Evolutionary conservation across 2,888 invertebrate species (phyloP).

Genomic region (Oligia latruncula): DNA sequence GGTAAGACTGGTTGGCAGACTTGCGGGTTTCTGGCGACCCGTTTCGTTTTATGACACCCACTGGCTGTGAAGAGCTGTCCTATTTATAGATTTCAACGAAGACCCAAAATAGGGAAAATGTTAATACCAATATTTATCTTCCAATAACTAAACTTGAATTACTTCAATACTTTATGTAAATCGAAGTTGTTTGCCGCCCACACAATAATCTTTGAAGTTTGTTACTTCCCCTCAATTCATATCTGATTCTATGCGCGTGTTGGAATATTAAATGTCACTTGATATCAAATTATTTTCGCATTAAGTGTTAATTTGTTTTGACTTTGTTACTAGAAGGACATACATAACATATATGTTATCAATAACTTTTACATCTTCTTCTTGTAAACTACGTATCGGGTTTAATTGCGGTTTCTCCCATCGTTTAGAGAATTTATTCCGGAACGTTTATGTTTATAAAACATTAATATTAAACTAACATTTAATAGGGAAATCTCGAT

Average conservation of each 20-base stretch:
- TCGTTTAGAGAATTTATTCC: background rate
- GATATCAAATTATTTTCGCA: background rate
- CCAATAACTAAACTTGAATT: conserved; percentile 13
- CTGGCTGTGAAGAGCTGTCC: background rate
- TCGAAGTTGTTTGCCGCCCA: conserved; percentile 25
- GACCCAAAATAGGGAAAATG: background rate
- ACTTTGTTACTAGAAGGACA: background rate
- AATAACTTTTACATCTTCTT: background rate
- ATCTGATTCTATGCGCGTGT: conserved; percentile 26
- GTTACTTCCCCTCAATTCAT: conserved; percentile 17
- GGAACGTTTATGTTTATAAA: background rate
- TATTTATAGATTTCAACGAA: background rate
- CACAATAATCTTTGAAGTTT: conserved; percentile 25
- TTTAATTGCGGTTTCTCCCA: too few species aligned
- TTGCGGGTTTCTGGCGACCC: background rate
- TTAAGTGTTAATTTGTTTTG: background rate
- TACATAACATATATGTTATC: background rate
- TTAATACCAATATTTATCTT: conserved; percentile 15
- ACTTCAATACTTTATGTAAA: conserved; percentile 22
- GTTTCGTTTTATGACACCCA: background rate
- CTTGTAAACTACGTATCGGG: background rate
- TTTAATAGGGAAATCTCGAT: background rate
- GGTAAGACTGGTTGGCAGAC: background rate
- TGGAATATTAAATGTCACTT: conserved; percentile 13
- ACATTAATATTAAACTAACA: background rate